These are phyloP conservation scores for Apodemia mormo DNA, from an alignment of 2,888 invertebrate genomes.

Conservation along the genomic window DNA sequence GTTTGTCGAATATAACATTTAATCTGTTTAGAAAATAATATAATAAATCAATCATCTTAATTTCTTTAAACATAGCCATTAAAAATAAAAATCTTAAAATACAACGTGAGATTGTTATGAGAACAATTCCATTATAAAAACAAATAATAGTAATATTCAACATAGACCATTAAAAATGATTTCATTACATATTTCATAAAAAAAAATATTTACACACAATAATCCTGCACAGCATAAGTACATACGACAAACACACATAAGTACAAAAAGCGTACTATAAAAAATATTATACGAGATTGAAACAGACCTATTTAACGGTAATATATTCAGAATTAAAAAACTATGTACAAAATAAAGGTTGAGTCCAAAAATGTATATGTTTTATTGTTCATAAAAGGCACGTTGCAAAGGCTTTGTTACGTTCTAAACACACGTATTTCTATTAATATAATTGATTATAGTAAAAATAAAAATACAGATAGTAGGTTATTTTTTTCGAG, in stretches of 20 bases:
- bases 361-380: constrained; percentile 27
- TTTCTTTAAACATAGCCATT: constrained; percentile 14
- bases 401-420: constrained; percentile 51
- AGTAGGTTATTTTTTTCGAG: too few species aligned
- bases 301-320: constrained; percentile 46
- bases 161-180: not conserved
- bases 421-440: constrained; percentile 37
- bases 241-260: constrained; percentile 59
- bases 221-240: constrained; percentile 44
- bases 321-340: constrained; percentile 22
- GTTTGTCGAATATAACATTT: constrained; percentile 11
- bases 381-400: constrained; percentile 50
- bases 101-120: constrained; percentile 19
- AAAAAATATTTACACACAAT: constrained; percentile 21
- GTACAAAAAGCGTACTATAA: constrained; percentile 65
- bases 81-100: not conserved
- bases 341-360: constrained; percentile 21
- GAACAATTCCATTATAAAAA: constrained; percentile 3
- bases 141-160: not conserved
- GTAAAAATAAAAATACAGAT: too few species aligned
- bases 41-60: not conserved
- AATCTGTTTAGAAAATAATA: not conserved
- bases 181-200: constrained; percentile 27
- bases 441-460: too few species aligned
- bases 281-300: constrained; percentile 52